A percentile compares a stretch with the other conserved stretches of the same genome.
phyloP scores from a whole-genome alignment of 2,888 invertebrate genomes.

The Heliconius aoede region DNA sequence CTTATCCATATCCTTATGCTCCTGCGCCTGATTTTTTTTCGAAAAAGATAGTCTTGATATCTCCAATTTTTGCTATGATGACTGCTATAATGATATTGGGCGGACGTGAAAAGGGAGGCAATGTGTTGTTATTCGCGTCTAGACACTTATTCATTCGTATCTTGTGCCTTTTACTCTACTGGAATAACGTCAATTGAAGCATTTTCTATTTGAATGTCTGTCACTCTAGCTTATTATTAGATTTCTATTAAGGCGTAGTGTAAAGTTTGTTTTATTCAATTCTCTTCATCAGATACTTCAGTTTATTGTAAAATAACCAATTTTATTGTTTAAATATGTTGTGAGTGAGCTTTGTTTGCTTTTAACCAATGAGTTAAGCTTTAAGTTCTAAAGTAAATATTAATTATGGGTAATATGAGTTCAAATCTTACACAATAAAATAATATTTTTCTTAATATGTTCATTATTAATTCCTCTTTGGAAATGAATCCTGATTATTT shows the following conservation, averaged over 20 bases:
- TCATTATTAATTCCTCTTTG: too few species aligned
- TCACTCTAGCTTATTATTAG: neutral
- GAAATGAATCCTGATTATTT: too few species aligned
- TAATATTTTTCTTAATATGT: too few species aligned
- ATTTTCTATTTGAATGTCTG: slow-evolving; percentile 12
- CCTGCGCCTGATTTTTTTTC: too few species aligned
- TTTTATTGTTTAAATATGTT: too few species aligned
- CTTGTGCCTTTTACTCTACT: slow-evolving; percentile 11
- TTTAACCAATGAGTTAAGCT: neutral
- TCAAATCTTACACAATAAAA: neutral
- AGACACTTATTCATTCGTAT: slow-evolving; percentile 19
- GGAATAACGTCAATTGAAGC: slow-evolving; percentile 19
- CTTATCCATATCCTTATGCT: too few species aligned
- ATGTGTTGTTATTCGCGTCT: slow-evolving; percentile 18
- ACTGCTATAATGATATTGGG: slow-evolving; percentile 70
- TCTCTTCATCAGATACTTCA: neutral
- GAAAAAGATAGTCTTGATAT: slow-evolving; percentile 36
- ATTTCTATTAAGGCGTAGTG: neutral
- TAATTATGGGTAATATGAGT: neutral
- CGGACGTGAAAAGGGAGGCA: slow-evolving; percentile 42
- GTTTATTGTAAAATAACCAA: neutral
- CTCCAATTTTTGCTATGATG: slow-evolving; percentile 74
- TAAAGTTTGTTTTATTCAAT: neutral
- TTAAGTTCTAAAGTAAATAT: neutral
- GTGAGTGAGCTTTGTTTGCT: too few species aligned